phyloP scores from a whole-genome alignment of 2,888 invertebrate genomes.

The Seira musarum region DNA sequence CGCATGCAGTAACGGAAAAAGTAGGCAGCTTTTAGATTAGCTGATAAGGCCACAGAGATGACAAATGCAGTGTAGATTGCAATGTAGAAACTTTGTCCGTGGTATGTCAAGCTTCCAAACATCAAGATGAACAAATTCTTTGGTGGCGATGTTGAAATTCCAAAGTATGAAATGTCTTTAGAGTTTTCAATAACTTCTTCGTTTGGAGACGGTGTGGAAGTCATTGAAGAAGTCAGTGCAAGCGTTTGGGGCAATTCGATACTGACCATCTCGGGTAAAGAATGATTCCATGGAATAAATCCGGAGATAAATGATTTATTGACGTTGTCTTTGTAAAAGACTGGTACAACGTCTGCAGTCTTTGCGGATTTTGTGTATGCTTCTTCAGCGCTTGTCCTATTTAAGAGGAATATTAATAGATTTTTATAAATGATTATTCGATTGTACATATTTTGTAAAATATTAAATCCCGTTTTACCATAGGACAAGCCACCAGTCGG shows the following conservation, averaged over 20 bases:
- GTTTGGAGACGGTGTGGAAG: not conserved
- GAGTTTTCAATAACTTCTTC: not conserved
- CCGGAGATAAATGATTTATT: not conserved
- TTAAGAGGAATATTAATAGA: conserved; percentile 14
- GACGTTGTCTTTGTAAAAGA: not conserved
- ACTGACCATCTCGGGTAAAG: not conserved
- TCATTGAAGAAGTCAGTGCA: not conserved
- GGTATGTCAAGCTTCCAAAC: conserved; percentile 26
- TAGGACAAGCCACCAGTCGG: conserved; percentile 64
- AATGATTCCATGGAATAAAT: not conserved
- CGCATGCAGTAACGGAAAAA: conserved; percentile 72
- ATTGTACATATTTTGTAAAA: not conserved
- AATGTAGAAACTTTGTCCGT: conserved; percentile 70
- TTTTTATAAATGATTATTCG: not conserved
- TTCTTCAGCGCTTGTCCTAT: conserved; percentile 47
- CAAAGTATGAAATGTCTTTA: not conserved
- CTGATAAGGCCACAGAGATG: conserved; percentile 38
- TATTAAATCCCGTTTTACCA: conserved; percentile 57
- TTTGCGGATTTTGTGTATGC: conserved; percentile 9
- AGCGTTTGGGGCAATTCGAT: not conserved
- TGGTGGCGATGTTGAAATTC: not conserved
- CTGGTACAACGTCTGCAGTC: not conserved
- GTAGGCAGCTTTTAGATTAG: conserved; percentile 50
- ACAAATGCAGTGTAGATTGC: conserved; percentile 72
- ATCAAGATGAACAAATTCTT: conserved; percentile 18